These are phyloP conservation scores for Gavialis gangeticus DNA, from an alignment of 2,113 vertebrate genomes.

Conservation along the genomic window DNA sequence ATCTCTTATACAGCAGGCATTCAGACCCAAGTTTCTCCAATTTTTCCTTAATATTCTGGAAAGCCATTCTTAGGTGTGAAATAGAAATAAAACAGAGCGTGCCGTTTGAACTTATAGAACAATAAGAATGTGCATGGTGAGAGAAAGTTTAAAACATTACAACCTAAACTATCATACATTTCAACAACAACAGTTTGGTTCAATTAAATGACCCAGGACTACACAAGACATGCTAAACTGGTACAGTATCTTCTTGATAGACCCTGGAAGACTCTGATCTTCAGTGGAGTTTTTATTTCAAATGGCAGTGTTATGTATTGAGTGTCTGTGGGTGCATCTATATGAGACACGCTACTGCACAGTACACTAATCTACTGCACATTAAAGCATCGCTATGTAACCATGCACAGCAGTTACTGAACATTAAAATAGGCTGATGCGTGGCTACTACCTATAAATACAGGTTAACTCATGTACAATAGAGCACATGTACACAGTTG, in stretches of 20 bases:
- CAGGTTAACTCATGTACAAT: too few species aligned
- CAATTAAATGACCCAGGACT: rapidly evolving
- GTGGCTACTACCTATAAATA: too few species aligned
- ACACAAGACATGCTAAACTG: neutral
- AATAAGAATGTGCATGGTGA: neutral
- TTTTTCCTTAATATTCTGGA: neutral
- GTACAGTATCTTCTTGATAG: neutral
- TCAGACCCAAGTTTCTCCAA: constrained; percentile 11
- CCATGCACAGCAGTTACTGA: too few species aligned
- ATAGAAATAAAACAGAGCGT: constrained; percentile 16
- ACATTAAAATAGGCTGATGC: too few species aligned
- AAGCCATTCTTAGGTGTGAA: neutral
- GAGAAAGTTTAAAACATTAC: neutral
- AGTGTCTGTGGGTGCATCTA: too few species aligned
- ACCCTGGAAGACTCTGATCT: too few species aligned
- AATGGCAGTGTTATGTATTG: neutral
- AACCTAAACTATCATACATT: neutral
- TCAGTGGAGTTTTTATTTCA: neutral
- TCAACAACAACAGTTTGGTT: neutral
- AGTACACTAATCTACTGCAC: too few species aligned
- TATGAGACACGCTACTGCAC: too few species aligned
- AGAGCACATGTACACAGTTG: too few species aligned
- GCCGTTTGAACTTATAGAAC: neutral
- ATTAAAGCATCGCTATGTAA: too few species aligned
- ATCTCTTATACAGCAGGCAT: neutral